phyloP scores from a whole-genome alignment of 2,797 vertebrate species.

The Sebastes taczanowskii region DNA sequence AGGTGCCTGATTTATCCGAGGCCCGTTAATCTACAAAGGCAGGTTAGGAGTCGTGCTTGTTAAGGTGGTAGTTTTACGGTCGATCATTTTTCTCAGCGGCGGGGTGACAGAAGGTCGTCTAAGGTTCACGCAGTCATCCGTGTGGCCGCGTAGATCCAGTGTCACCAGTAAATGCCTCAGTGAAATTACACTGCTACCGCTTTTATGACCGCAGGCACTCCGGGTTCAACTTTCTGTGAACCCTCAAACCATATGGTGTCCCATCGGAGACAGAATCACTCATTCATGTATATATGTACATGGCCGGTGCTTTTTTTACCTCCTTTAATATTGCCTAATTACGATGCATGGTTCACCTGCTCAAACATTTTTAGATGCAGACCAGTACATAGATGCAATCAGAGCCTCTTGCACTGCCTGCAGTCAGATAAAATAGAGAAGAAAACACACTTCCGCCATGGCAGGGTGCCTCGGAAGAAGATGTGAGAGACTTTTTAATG shows the following conservation, averaged over 20 bases:
- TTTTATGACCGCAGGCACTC: constrained; percentile 37
- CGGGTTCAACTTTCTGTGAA: constrained; percentile 44
- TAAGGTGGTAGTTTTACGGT: constrained; percentile 40
- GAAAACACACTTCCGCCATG: background rate
- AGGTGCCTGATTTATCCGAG: constrained; percentile 31
- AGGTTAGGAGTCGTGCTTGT: constrained; percentile 41
- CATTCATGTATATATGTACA: constrained; percentile 22
- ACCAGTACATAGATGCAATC: background rate
- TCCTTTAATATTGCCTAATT: background rate
- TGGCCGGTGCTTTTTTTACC: background rate
- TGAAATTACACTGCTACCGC: constrained; percentile 47
- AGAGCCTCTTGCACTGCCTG: background rate
- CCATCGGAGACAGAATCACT: background rate
- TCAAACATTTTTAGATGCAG: background rate
- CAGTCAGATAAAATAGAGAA: background rate
- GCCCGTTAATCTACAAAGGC: constrained; percentile 37
- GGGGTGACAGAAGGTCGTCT: constrained; percentile 40
- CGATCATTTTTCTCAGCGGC: constrained; percentile 23
- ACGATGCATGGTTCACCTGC: background rate
- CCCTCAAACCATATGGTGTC: constrained; percentile 26
- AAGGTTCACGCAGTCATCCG: constrained; percentile 34
- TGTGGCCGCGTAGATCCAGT: constrained; percentile 42
- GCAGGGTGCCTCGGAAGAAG: background rate
- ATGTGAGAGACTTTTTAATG: background rate
- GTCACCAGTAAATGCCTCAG: constrained; percentile 46